Evolutionary conservation across 1,140 invertebrate species (phyloP).

Genomic region (Gonioctena quinquepunctata): DNA sequence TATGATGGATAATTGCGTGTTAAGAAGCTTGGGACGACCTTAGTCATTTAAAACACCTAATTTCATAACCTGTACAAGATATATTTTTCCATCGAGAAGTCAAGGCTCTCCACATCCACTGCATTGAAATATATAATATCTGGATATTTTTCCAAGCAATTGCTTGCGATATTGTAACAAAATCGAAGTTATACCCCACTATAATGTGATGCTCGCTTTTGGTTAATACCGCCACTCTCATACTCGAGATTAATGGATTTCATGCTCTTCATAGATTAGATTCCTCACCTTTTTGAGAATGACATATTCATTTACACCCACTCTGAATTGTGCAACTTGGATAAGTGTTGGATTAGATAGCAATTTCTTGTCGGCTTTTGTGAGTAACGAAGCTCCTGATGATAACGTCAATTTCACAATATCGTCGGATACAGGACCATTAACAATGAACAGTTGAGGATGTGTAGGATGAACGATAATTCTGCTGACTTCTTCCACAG

Average conservation of each 20-base stretch:
- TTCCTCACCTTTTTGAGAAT: slow-evolving; percentile 42
- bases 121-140: too few relatives aligned
- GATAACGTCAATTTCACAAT: slow-evolving; percentile 33
- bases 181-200: too few relatives aligned
- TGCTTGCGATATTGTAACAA: too few relatives aligned
- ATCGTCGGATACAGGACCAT: slow-evolving; percentile 38
- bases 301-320: slow-evolving; percentile 36
- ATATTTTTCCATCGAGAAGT: too few relatives aligned
- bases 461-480: slow-evolving; percentile 38
- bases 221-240: too few relatives aligned
- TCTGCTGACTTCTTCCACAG: slow-evolving; percentile 37
- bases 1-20: too few relatives aligned
- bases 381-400: slow-evolving; percentile 42
- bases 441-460: slow-evolving; percentile 43
- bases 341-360: slow-evolving; percentile 29
- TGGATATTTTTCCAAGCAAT: too few relatives aligned
- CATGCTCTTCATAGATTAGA: background rate
- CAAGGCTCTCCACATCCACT: too few relatives aligned
- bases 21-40: too few relatives aligned
- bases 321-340: slow-evolving; percentile 36
- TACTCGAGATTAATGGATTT: background rate
- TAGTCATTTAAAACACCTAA: too few relatives aligned
- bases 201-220: too few relatives aligned
- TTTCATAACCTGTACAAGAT: too few relatives aligned
- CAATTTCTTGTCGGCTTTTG: slow-evolving; percentile 33